Evolutionary conservation across 53 echinoderm and acorn worm genomes (phyloP), one percentile per base, ranked within the genome.

Genomic region (Henricia sp.): DNA sequence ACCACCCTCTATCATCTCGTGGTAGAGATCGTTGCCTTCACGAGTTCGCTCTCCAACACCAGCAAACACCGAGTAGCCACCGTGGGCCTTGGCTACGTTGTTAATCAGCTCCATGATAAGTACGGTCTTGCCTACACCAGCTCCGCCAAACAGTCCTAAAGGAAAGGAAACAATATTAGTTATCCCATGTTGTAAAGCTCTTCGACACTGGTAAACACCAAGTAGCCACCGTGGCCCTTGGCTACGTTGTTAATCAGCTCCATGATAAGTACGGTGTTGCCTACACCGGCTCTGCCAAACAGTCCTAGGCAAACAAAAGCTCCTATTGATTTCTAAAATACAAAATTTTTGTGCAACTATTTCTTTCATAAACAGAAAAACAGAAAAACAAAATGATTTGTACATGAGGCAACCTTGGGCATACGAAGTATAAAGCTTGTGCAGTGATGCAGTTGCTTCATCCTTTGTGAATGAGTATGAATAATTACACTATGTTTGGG

Each of bases 81-180:
- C 97, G 44, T 97, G 97, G 70, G 92, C 94, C 74, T 97, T 97
- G 90, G 97, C 97, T 24, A 97, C 94, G 11, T 97, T 97, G 94
- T 97, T 97, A 70, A 97, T 97, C 90, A 97, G 90, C 83, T 97
- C 97, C 97, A 97, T 97, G 83, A 97, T 97, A 53, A 97, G 84
- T 83, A 97, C 97, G 74, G 97, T 97, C 90, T 97, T 97, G 42
- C 97, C 97, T 29, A 97, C 97, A 90, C 97, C 97, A 80, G 97
- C 97, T 59, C 97, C 97, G 54, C 97, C 97, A 38, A 97, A 97
- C 30, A 95, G 91, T 77, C 96, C 96, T 95, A 50, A 4, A 60
- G 12, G 74, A 33, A 53, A 51, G n/a, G 41, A 50, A n/a, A 55
- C 52, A 25, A 38, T n/a, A n/a, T n/a, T n/a, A n/a, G n/a, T n/a